Base-by-base conservation (phyloP, 2,888 invertebrate genomes). In the Oxystoma pomonae region DNA sequence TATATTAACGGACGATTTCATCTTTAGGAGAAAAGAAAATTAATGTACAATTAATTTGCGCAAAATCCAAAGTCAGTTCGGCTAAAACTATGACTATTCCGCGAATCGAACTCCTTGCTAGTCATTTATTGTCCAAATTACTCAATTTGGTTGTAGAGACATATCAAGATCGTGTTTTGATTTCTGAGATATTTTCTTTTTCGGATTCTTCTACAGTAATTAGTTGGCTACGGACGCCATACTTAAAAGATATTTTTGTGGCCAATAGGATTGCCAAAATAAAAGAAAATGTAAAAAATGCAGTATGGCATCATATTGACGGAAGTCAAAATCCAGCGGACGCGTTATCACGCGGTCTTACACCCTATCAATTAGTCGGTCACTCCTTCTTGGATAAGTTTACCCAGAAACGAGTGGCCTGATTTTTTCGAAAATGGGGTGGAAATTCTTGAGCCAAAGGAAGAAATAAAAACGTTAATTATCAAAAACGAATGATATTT, bases 191-290 rank as follows among this genome's bases (percentile, higher is more conserved):
- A 12, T 5, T 57, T 17, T 7, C 57, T 17, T 57, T 57, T 57
- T 57, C 57, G 20, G 57, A 57, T 20, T 57, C 57, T 19, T 12
- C 57, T 16, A 57, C 20, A 19, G 57, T 57, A 17, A 57, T 57
- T 57, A 19, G 21, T 19, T 57, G 57, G 57, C n/a, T 57, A 18
- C 3, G n/a, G 7, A 16, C 57, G 20, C 20, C 57, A 17, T 53
- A 18, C n/a, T 53, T 53, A 17, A 53, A 57, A 57, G 57, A 12
- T 12, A 57, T 57, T 57, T 57, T 57, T 21, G 57, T 57, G 18
- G 57, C 57, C 9, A 57, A 57, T 57, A 5, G 5, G 12, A 16
- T 55, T 12, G n/a, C n/a, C n/a, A 9, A 55, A 9, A 55, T 9
- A 55, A 12, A 16, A 55, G 18, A 16, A 18, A 57, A 20, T 53